phyloP scores from a whole-genome alignment of 2,888 invertebrate species.

The Cantharis lateralis region DNA sequence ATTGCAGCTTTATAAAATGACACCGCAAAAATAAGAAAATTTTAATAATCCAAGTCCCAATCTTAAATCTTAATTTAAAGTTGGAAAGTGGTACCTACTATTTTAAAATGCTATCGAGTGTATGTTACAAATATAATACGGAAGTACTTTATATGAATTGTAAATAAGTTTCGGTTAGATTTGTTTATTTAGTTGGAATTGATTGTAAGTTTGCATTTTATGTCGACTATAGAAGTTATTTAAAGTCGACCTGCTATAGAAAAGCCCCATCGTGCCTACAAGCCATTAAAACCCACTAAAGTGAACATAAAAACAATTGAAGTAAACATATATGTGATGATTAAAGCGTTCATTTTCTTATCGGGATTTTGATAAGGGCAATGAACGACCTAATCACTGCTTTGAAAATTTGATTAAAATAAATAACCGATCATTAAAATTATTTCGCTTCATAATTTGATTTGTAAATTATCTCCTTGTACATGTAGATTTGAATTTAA shows the following conservation, averaged over 20 bases:
- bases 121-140: background rate
- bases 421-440: slow-evolving; percentile 1
- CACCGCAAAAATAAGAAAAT: background rate
- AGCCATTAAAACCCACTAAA: slow-evolving; percentile 25
- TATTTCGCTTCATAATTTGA: background rate
- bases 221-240: slow-evolving; percentile 6
- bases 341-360: slow-evolving; percentile 29
- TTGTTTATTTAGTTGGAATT: slow-evolving; percentile 11
- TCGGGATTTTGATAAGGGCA: slow-evolving; percentile 22
- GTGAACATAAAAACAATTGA: slow-evolving; percentile 32
- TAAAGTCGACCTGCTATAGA: slow-evolving; percentile 14
- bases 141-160: slow-evolving; percentile 14
- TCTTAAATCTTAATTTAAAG: background rate
- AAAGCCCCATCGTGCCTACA: slow-evolving; percentile 19
- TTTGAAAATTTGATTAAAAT: slow-evolving; percentile 15
- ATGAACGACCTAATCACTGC: slow-evolving; percentile 22
- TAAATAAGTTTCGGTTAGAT: slow-evolving; percentile 9
- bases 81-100: background rate
- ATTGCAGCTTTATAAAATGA: background rate
- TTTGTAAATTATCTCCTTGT: background rate
- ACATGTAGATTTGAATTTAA: background rate
- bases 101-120: background rate
- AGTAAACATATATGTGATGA: slow-evolving; percentile 32
- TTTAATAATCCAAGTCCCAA: background rate
- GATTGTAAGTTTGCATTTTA: slow-evolving; percentile 5